phyloP scores from a whole-genome alignment of 2,113 vertebrate genomes.

The Dolichallabes microphthalmus region DNA sequence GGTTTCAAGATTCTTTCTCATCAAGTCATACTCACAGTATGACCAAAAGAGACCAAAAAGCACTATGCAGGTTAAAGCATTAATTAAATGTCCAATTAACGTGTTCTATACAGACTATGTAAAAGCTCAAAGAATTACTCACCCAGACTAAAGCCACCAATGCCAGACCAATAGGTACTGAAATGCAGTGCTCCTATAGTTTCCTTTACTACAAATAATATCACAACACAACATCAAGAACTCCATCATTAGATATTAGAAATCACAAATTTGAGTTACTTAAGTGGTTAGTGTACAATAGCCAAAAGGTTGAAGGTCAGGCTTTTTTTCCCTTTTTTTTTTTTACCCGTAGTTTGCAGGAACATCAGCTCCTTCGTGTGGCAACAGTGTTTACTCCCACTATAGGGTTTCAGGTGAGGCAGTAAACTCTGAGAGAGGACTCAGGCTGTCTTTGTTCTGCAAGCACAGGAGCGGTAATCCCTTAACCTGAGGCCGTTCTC shows the following conservation, averaged over 20 bases:
- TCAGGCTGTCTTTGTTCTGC: conserved; percentile 46
- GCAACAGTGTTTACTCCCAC: conserved; percentile 65
- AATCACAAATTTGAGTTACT: background rate
- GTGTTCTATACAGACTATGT: conserved; percentile 37
- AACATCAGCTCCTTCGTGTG: conserved; percentile 63
- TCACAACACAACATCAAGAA: background rate
- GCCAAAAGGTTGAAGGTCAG: conserved; percentile 63
- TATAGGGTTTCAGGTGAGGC: conserved; percentile 61
- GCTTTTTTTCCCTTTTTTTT: conserved; percentile 66
- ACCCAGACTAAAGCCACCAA: conserved; percentile 62
- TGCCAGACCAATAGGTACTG: background rate
- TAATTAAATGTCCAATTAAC: conserved; percentile 58
- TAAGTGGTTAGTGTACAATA: background rate
- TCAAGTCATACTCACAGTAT: conserved; percentile 67
- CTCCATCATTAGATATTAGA: background rate
- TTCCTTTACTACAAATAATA: conserved; percentile 1
- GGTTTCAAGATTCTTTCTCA: conserved; percentile 69
- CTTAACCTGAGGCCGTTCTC: conserved; percentile 62
- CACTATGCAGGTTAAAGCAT: conserved; percentile 63
- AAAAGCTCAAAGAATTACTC: conserved; percentile 64
- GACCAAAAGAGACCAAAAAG: conserved; percentile 69
- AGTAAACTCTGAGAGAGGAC: conserved; percentile 30
- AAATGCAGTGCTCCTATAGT: background rate
- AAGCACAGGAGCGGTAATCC: conserved; percentile 56
- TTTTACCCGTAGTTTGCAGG: conserved; percentile 65